A percentile compares a stretch with the other conserved stretches of the same genome.
phyloP scores from a whole-genome alignment of 2,113 vertebrate species.

The Chloropsis cyanopogon region DNA sequence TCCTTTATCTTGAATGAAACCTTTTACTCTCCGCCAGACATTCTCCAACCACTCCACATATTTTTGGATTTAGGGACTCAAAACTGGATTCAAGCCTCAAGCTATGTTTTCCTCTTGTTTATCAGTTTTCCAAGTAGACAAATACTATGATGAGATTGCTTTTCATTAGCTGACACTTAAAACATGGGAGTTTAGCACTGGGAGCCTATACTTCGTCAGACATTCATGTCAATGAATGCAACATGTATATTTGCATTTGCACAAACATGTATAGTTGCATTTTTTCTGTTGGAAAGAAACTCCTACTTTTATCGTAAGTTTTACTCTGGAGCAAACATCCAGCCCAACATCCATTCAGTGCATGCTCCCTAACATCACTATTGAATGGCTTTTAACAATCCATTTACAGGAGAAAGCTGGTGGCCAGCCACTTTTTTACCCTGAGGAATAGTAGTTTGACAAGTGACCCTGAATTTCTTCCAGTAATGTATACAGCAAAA shows the following conservation, averaged over 20 bases:
- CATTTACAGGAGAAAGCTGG: not conserved
- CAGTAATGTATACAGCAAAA: not conserved
- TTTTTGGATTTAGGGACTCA: not conserved
- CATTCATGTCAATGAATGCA: not conserved
- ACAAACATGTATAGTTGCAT: not conserved
- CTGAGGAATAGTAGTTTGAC: not conserved
- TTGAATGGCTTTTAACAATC: not conserved
- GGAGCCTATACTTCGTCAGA: not conserved
- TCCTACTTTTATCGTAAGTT: not conserved
- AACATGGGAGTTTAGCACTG: not conserved
- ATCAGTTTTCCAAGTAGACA: not conserved
- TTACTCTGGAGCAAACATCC: not conserved
- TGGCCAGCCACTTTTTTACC: not conserved
- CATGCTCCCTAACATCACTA: not conserved
- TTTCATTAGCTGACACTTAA: not conserved
- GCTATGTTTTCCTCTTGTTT: not conserved
- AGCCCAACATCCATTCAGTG: not conserved
- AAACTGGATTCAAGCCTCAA: not conserved
- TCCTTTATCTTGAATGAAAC: not conserved
- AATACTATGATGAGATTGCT: not conserved
- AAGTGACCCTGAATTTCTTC: slow-evolving; percentile 51
- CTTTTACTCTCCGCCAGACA: not conserved
- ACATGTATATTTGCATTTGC: not conserved
- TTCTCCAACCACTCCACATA: not conserved
- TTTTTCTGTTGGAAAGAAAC: not conserved